Evolutionary conservation across 1,140 invertebrate genomes (phyloP).

Genomic region (Drosophila kohkoa): DNA sequence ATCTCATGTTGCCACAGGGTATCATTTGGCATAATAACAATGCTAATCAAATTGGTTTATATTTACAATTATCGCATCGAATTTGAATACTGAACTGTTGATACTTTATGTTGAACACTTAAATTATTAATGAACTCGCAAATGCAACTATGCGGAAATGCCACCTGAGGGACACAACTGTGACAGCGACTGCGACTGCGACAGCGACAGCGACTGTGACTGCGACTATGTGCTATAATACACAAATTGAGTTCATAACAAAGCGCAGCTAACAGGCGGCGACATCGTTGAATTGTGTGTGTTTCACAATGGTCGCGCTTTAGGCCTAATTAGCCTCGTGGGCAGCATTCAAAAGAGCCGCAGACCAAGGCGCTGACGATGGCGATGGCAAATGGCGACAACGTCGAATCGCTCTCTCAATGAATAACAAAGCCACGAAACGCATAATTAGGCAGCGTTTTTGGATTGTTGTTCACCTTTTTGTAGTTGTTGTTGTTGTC

Average conservation of each 20-base stretch:
- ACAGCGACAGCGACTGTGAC: too few relatives aligned
- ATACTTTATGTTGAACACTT: conserved; percentile 40
- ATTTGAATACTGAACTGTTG: conserved; percentile 44
- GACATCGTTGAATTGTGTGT: conserved; percentile 37
- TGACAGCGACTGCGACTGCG: too few relatives aligned
- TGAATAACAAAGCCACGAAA: conserved; percentile 57
- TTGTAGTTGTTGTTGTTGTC: conserved; percentile 35
- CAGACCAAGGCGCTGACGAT: conserved; percentile 25
- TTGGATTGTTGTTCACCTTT: conserved; percentile 19
- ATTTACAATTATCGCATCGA: conserved; percentile 36
- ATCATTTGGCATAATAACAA: conserved; percentile 11
- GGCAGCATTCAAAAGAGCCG: conserved; percentile 52
- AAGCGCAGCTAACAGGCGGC: conserved; percentile 48
- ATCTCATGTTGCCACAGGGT: conserved; percentile 5
- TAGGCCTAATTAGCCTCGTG: conserved; percentile 77
- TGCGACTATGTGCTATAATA: not conserved
- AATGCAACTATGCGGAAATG: conserved; percentile 56
- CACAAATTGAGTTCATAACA: conserved; percentile 39
- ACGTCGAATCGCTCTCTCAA: not conserved
- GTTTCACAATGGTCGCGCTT: conserved; percentile 68
- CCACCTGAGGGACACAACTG: conserved; percentile 7
- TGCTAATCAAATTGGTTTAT: conserved; percentile 29
- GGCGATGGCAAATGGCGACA: too few relatives aligned
- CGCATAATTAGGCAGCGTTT: conserved; percentile 74
- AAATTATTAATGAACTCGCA: conserved; percentile 64